Evolutionary conservation across 30 jellyfish, hydroid and myxozoan species (phyloP), one percentile per base, ranked within the genome.

Genomic region (Aurelia sp.): DNA sequence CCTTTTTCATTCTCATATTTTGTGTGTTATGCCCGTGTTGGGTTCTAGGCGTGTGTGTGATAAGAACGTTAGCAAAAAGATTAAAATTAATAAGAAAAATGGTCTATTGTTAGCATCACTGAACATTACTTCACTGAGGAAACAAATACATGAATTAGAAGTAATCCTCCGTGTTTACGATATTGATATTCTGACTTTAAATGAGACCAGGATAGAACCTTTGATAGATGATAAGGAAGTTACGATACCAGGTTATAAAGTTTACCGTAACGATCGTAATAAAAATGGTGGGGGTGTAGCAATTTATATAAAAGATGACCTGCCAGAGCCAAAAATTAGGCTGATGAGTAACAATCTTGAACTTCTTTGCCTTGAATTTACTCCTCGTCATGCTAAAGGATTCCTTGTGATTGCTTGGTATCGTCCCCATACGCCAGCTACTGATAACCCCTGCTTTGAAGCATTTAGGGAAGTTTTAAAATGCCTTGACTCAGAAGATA

Each of bases 241-340:
- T n/a, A n/a, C n/a, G n/a, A n/a, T n/a, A n/a, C n/a, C n/a, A n/a
- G n/a, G n/a, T n/a, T n/a, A n/a, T n/a, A n/a, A n/a, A n/a, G n/a
- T n/a, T n/a, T n/a, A n/a, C n/a, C n/a, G n/a, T n/a, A n/a, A n/a
- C n/a, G n/a, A n/a, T n/a, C n/a, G n/a, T n/a, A n/a, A n/a, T n/a
- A n/a, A n/a, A n/a, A n/a, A n/a, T n/a, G 60, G 80, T 13, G 61
- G 61, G 10, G 80, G 80, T 13, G 80, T 40, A 68, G 61, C 80
- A 68, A 31, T 68, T 19, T 68, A 31, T 68, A 62, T 68, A 12
- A 68, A 31, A 47, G 80, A 68, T 19, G 24, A 68, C n/a, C 61
- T 68, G 60, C 80, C 60, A 19, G 80, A 68, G 30, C 58, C 80
- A 22, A 68, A 19, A 19, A 40, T 68, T 1, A 68, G 24, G 24